A percentile compares a stretch with the other conserved stretches of the same genome.
These are phyloP conservation scores for Tribolium madens DNA, from an alignment of 1,140 invertebrate species.

Conservation along the genomic window DNA sequence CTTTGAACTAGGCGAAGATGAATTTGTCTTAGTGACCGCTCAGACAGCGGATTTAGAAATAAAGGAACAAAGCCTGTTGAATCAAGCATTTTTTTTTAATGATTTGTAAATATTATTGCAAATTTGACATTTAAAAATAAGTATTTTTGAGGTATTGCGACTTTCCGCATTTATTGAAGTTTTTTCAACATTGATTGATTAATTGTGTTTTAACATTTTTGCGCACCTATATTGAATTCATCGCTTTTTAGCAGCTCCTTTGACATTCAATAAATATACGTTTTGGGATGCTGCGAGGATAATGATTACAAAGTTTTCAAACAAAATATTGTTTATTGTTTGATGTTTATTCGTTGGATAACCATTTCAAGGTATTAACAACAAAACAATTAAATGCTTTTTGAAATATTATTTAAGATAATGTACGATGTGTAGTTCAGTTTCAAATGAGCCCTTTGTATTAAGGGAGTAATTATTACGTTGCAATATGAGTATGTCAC, in stretches of 20 bases:
- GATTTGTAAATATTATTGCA: no score
- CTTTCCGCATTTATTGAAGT: no score
- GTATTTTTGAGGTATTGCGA: no score
- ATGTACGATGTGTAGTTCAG: no score
- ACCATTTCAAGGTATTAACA: neutral
- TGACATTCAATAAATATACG: neutral
- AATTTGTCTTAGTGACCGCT: conserved; percentile 17
- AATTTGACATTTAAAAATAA: no score
- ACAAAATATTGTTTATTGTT: neutral
- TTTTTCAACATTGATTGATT: no score
- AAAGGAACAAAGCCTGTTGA: conserved; percentile 15
- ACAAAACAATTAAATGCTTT: neutral
- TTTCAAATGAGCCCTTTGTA: no score
- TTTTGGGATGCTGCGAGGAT: neutral
- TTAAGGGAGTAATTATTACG: neutral
- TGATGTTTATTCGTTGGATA: neutral
- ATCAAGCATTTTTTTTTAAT: neutral
- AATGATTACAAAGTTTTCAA: neutral
- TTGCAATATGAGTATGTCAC: neutral
- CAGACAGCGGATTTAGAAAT: neutral
- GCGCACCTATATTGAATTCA: no score
- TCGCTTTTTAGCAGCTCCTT: neutral
- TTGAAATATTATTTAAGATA: no score
- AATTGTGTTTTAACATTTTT: no score
- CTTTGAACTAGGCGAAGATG: conserved; percentile 7